A percentile compares a stretch with the other conserved stretches of the same genome.
These are phyloP conservation scores for Regulus satrapa DNA, from an alignment of 2,113 vertebrate genomes.

Conservation along the genomic window DNA sequence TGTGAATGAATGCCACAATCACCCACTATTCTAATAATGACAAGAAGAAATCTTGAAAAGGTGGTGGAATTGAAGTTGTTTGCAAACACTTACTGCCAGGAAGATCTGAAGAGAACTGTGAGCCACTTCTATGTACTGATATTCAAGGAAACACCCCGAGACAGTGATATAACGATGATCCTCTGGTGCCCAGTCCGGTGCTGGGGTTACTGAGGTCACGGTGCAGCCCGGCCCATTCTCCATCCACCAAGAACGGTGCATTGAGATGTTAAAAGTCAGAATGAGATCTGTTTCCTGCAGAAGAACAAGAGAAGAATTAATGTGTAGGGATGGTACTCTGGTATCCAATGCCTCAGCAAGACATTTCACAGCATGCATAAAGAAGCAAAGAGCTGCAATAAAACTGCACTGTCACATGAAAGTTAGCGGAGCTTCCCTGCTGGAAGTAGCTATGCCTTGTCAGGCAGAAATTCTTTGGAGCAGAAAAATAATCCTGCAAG, in stretches of 20 bases:
- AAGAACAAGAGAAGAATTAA: constrained; percentile 45
- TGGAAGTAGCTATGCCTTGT: neutral
- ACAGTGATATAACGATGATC: constrained; percentile 98
- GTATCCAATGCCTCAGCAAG: neutral
- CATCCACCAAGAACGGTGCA: constrained; percentile 99
- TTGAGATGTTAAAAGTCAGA: constrained; percentile 98
- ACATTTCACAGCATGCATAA: neutral
- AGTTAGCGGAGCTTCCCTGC: neutral
- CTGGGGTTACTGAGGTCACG: constrained; percentile 93
- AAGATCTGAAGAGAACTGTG: constrained; percentile 97
- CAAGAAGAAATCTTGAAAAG: neutral
- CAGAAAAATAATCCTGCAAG: neutral
- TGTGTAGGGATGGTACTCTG: neutral
- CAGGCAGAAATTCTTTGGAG: neutral
- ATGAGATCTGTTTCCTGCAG: constrained; percentile 94
- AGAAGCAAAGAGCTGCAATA: neutral
- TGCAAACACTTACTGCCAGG: constrained; percentile 89
- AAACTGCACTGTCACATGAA: neutral
- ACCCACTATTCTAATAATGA: neutral
- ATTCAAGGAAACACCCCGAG: constrained; percentile 93
- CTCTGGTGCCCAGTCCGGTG: constrained; percentile 96
- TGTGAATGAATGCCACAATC: neutral
- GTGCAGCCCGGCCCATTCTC: constrained; percentile 96
- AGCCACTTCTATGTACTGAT: constrained; percentile 97
- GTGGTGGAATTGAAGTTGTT: neutral